Percentiles rank a stretch among this genome's conserved stretches.
Evolutionary conservation across 2,888 invertebrate species (phyloP).

Genomic region (Parochlus steinenii): DNA sequence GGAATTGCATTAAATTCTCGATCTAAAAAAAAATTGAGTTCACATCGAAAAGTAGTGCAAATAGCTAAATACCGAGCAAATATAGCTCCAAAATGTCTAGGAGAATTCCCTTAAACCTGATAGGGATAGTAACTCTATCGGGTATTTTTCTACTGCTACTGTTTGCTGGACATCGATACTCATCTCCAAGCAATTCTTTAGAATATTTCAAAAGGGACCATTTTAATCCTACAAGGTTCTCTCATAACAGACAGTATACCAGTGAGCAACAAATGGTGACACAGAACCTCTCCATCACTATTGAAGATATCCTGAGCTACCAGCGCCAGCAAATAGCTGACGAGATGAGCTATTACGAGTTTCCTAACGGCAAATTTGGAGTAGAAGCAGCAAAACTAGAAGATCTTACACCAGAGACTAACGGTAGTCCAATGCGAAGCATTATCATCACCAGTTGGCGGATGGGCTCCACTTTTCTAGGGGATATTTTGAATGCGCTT

Average conservation of each 20-base stretch:
- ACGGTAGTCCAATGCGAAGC: constrained; percentile 56
- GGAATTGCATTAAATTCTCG: too few relatives aligned
- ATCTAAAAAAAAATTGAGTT: too few relatives aligned
- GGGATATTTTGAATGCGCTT: constrained; percentile 66
- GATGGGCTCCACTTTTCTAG: constrained; percentile 79
- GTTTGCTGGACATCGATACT: neutral
- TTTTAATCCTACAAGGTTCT: neutral
- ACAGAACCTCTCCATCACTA: constrained; percentile 29
- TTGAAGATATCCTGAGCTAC: constrained; percentile 38
- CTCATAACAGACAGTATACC: too few relatives aligned
- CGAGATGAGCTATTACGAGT: constrained; percentile 43
- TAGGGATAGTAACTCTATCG: too few relatives aligned
- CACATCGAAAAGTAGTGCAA: too few relatives aligned
- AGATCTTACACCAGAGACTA: constrained; percentile 49
- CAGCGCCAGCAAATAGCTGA: constrained; percentile 36
- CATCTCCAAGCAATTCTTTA: neutral
- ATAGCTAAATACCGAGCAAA: too few relatives aligned
- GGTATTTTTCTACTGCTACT: too few relatives aligned
- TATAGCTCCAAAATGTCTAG: too few relatives aligned
- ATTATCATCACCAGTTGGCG: constrained; percentile 79
- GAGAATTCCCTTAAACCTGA: too few relatives aligned
- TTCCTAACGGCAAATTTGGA: constrained; percentile 37
- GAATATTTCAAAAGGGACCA: neutral
- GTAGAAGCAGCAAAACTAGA: constrained; percentile 39
- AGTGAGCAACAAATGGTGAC: constrained; percentile 17